A percentile compares a stretch with the other conserved stretches of the same genome.
These are phyloP conservation scores for Drosophila gunungcola DNA, from an alignment of 1,140 invertebrate species.

Conservation along the genomic window DNA sequence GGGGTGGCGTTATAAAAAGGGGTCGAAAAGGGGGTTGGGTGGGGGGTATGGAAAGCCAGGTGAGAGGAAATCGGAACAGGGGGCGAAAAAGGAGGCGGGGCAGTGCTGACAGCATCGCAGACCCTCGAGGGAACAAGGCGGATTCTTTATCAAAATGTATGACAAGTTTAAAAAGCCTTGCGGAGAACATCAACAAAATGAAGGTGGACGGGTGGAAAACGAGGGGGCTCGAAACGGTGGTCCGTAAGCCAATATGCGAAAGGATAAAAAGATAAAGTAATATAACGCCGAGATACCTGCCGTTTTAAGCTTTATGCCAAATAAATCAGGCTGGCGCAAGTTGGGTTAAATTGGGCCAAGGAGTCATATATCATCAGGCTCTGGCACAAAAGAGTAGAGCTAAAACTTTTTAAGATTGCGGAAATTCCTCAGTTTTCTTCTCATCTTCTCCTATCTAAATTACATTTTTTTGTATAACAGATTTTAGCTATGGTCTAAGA, in stretches of 20 bases:
- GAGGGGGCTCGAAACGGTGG: neutral
- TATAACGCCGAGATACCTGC: slow-evolving; percentile 22
- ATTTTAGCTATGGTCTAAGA: neutral
- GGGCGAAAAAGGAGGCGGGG: neutral
- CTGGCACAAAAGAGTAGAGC: neutral
- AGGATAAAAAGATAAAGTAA: slow-evolving; percentile 43
- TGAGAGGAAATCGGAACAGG: slow-evolving; percentile 13
- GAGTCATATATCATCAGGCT: neutral
- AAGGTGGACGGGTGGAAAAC: slow-evolving; percentile 9
- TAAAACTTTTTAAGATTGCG: slow-evolving; percentile 19
- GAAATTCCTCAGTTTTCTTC: slow-evolving; percentile 9
- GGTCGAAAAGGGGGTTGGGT: neutral
- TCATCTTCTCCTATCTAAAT: neutral
- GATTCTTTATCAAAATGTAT: slow-evolving; percentile 73
- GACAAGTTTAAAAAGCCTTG: slow-evolving; percentile 74
- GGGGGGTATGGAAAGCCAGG: neutral
- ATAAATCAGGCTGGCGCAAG: slow-evolving; percentile 28
- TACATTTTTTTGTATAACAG: neutral
- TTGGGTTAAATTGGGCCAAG: slow-evolving; percentile 2
- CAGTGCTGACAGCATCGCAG: slow-evolving; percentile 53
- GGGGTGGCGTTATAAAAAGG: neutral
- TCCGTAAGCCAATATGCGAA: slow-evolving; percentile 30
- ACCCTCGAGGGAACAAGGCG: slow-evolving; percentile 55
- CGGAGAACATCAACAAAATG: slow-evolving; percentile 56
- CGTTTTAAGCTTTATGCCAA: slow-evolving; percentile 11